These are phyloP conservation scores for Drosophila kurseongensis DNA, from an alignment of 1,140 invertebrate genomes.

Conservation along the genomic window DNA sequence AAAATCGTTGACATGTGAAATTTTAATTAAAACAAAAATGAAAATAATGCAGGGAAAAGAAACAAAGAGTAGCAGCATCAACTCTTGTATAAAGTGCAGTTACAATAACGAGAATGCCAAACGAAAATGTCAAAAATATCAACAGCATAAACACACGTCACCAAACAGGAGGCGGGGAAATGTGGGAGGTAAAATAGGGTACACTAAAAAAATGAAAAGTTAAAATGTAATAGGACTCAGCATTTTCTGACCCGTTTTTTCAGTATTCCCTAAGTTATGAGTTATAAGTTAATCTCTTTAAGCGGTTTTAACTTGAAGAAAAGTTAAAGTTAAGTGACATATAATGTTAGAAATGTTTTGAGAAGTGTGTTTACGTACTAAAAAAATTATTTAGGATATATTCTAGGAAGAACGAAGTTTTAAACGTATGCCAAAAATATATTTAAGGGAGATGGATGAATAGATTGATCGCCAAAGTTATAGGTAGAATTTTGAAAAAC, in stretches of 20 bases:
- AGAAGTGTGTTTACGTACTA: too few species aligned
- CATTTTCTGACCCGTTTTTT: too few species aligned
- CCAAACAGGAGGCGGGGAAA: slow-evolving; percentile 1
- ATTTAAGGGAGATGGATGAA: too few species aligned
- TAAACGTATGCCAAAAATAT: too few species aligned
- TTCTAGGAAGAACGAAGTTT: too few species aligned
- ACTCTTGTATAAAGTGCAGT: slow-evolving; percentile 39
- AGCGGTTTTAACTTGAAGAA: too few species aligned
- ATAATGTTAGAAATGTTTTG: too few species aligned
- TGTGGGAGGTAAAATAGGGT: background rate
- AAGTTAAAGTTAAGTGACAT: too few species aligned
- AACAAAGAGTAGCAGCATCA: slow-evolving; percentile 26
- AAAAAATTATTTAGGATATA: too few species aligned
- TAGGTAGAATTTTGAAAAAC: background rate
- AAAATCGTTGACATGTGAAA: slow-evolving; percentile 76
- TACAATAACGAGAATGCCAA: slow-evolving; percentile 71
- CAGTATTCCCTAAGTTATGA: too few species aligned
- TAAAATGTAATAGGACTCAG: too few species aligned
- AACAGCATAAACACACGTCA: slow-evolving; percentile 60
- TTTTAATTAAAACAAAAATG: slow-evolving; percentile 76
- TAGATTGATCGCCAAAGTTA: background rate
- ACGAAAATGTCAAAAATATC: slow-evolving; percentile 79
- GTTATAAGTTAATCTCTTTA: too few species aligned
- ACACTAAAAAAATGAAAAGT: background rate
- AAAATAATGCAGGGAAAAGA: slow-evolving; percentile 59